phyloP scores from a whole-genome alignment of 2,113 vertebrate species.

The Pterocles gutturalis region DNA sequence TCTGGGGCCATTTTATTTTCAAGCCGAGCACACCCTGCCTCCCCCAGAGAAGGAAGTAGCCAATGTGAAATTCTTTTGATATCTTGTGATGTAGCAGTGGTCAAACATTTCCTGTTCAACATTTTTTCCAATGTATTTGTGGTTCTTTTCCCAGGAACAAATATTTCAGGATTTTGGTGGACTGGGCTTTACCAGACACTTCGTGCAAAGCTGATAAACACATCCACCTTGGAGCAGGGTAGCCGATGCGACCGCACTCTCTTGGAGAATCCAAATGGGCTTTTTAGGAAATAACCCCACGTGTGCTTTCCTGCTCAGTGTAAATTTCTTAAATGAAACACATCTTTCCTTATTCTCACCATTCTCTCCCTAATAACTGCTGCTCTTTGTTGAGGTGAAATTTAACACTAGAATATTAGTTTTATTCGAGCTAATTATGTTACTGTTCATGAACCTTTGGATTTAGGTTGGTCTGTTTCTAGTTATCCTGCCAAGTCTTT shows the following conservation, averaged over 20 bases:
- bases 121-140: conserved; percentile 62
- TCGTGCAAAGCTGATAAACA: background rate
- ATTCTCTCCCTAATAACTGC: conserved; percentile 68
- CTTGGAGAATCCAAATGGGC: conserved; percentile 18
- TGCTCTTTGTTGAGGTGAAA: conserved; percentile 81
- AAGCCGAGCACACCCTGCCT: background rate
- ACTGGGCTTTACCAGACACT: conserved; percentile 43
- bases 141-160: conserved; percentile 69
- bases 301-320: conserved; percentile 1
- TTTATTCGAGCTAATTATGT: conserved; percentile 89
- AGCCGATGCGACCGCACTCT: background rate
- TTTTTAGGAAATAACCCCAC: conserved; percentile 44
- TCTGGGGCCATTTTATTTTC: background rate
- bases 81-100: conserved; percentile 76
- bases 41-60: conserved; percentile 58
- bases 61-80: conserved; percentile 77
- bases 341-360: conserved; percentile 68
- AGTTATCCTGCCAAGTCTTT: conserved; percentile 87
- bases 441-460: conserved; percentile 82
- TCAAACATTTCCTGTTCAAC: conserved; percentile 78
- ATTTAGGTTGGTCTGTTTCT: conserved; percentile 88
- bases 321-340: conserved; percentile 69
- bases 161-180: conserved; percentile 41
- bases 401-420: conserved; percentile 86
- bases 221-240: background rate